Base-by-base conservation (phyloP, 2,797 vertebrate species). In the Scolopax rusticola region DNA sequence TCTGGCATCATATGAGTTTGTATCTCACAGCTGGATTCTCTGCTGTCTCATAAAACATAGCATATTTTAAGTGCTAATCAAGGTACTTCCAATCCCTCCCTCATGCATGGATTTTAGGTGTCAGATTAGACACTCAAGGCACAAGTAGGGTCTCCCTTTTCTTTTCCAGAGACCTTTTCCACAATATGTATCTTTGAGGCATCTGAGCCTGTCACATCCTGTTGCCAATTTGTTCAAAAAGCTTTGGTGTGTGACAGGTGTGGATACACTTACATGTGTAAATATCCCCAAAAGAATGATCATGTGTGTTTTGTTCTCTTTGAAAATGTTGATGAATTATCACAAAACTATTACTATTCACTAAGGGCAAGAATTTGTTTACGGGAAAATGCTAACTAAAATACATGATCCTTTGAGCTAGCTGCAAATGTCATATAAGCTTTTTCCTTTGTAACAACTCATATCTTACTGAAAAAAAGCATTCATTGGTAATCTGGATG, bases 1-100 rank as follows among this genome's bases (percentile, higher is more conserved):
- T 69, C 50, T 60, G 38, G 18, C 0, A 0, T 57, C 21, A 27
- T 5, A 21, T 4, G 14, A 15, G 14, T 79, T 65, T 64, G 30
- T n/a, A 53, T 16, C 4, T 33, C 9, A 40, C 27, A 40, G 16
- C 27, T 54, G 16, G 27, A 54, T 81, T 94, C 50, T 38, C 47
- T 15, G 2, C 9, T 76, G 33, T 76, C 20, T 61, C 0, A 0
- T 14, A 36, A 36, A 36, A 36, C 36, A 36, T 36, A 36, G 36
- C 36, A 25, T 3, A 3, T 76, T 92, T 59, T 27, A 47, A 40
- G 38, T 18, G 28, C 10, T 40, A 65, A 0, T 19, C 45, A 64
- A 47, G 24, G 17, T 6, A 68, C 61, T 79, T 21, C 41, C 38
- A 78, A 28, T 1, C 10, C 27, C 4, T 47, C 12, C 28, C 28